Percentiles rank a stretch among this genome's conserved stretches.
phyloP scores from a whole-genome alignment of 2,797 vertebrate genomes.

The Periophthalmus magnuspinnatus region DNA sequence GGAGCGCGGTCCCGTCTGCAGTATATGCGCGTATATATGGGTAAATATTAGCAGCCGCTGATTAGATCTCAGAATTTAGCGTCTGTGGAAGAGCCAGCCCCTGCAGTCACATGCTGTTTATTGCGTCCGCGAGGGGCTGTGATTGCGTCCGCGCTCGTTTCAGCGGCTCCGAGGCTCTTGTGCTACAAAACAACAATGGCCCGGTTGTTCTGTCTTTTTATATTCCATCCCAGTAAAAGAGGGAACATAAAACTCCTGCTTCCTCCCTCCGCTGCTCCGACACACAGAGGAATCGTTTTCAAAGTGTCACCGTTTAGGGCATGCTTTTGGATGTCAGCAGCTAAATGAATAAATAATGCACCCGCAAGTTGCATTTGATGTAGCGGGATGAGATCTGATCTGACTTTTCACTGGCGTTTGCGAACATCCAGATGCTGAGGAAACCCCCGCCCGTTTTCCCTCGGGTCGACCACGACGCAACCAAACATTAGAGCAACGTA shows the following conservation, averaged over 20 bases:
- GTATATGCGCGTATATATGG: conserved; percentile 21
- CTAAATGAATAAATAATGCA: conserved; percentile 75
- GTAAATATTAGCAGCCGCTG: conserved; percentile 58
- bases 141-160: conserved; percentile 48
- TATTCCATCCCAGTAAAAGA: conserved; percentile 53
- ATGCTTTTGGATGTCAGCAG: conserved; percentile 70
- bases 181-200: conserved; percentile 58
- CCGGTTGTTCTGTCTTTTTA: conserved; percentile 51
- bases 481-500: conserved; percentile 25
- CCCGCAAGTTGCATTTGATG: conserved; percentile 71
- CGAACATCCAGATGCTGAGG: conserved; percentile 62
- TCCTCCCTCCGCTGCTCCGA: conserved; percentile 32
- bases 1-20: not conserved
- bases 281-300: conserved; percentile 70
- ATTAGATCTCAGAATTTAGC: conserved; percentile 41
- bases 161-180: conserved; percentile 54
- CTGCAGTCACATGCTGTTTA: conserved; percentile 62
- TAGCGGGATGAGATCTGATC: conserved; percentile 62
- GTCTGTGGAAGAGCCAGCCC: conserved; percentile 41
- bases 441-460: conserved; percentile 21
- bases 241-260: conserved; percentile 48
- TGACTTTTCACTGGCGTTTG: conserved; percentile 58
- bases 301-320: conserved; percentile 73
- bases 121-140: conserved; percentile 45
- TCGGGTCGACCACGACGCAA: conserved; percentile 47